A percentile compares a stretch with the other conserved stretches of the same genome.
These are phyloP conservation scores for Danio rerio DNA, from an alignment of 2,113 vertebrate species.

Conservation along the genomic window GRCz12tu NC_133191.1:11268501-11269000, in stretches of 20 bases:
- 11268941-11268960: not conserved
- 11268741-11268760: not conserved
- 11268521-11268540: slow-evolving; percentile 36
- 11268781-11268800: slow-evolving; percentile 17
- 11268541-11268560: slow-evolving; percentile 29
- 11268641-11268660: slow-evolving; percentile 18
- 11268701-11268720: slow-evolving; percentile 9
- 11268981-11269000: too few species aligned
- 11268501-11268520: slow-evolving; percentile 18
- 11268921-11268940: not conserved
- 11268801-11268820: not conserved
- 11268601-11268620: not conserved
- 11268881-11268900: not conserved
- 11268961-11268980: too few species aligned
- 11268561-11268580: not conserved
- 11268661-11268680: not conserved
- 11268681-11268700: slow-evolving; percentile 22
- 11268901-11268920: not conserved
- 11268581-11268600: not conserved
- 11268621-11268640: not conserved
- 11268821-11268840: not conserved
- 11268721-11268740: slow-evolving; percentile 12
- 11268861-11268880: not conserved
- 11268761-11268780: not conserved
- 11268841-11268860: slow-evolving; percentile 9